Conservation (phyloP, 2,797 vertebrate species). For the Megalops cyprinoides region DNA sequence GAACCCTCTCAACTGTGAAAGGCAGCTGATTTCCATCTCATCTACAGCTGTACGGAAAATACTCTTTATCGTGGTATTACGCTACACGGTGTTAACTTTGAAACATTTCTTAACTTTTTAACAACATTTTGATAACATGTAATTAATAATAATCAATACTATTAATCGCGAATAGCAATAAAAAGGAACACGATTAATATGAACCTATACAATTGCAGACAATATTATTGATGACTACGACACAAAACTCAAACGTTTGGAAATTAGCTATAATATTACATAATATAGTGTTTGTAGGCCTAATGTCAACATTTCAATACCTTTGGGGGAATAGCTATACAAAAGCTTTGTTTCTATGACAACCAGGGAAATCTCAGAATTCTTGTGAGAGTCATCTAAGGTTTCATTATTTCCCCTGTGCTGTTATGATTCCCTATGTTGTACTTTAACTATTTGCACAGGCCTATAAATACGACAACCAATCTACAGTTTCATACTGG, state of each 20-base stretch:
- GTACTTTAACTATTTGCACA: not conserved
- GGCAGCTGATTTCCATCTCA: too few species aligned
- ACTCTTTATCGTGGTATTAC: too few species aligned
- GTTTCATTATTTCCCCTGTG: not conserved
- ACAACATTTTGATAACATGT: not conserved
- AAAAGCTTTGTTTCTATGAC: constrained; percentile 17
- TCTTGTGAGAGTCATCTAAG: constrained; percentile 3
- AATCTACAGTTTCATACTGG: not conserved
- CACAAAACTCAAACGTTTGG: too few species aligned
- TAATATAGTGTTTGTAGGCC: too few species aligned
- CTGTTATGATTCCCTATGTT: not conserved
- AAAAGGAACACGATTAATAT: too few species aligned
- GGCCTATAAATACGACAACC: not conserved
- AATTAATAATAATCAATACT: not conserved
- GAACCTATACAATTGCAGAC: too few species aligned
- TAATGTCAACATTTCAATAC: not conserved
- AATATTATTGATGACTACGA: too few species aligned
- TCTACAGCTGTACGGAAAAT: too few species aligned
- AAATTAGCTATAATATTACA: not conserved
- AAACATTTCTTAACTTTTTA: too few species aligned
- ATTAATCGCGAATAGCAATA: too few species aligned
- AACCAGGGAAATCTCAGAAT: constrained; percentile 11
- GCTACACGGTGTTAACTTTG: too few species aligned
- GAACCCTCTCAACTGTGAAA: not conserved
- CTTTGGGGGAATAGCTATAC: not conserved